Base-by-base conservation (phyloP, 2,888 invertebrate species). In the Cinara cedri region DNA sequence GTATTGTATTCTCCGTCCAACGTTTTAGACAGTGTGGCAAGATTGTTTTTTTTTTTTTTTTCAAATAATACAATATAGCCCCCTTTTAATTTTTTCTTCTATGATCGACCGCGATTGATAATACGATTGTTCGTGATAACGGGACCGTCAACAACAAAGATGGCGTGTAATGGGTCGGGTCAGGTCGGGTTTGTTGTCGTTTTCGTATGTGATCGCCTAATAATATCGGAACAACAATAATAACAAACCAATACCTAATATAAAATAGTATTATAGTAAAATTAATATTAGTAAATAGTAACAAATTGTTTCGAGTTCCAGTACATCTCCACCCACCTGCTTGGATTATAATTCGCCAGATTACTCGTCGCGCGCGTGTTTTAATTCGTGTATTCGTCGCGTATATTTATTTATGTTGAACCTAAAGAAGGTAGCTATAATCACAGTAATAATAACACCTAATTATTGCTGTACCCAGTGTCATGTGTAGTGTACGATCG, bases 121-220 rank as follows among this genome's bases (percentile, higher is more conserved):
- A 70, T 6, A 34, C 34, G 34, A 34, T 6, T 34, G 19, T n/a
- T n/a, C 1, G 9, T 24, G 60, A 62, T 26, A 26, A 60, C 46
- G 44, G 46, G 26, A 14, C 44, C 78, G 49, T 57, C 78, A 78
- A 78, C 66, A 68, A 68, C 60, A 78, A 78, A 78, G 34, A 78
- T 78, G 78, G 78, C 78, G 78, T 78, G 68, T 42, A 10, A 51
- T 44, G 60, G 78, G 60, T 70, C 60, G 78, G 78, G 60, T 70
- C 60, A 68, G 75, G 68, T 78, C 78, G 68, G 78, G 57, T 78
- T 78, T 78, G 78, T 78, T 78, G 78, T 70, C 60, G 57, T 78
- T n/a, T 34, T 57, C 55, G 66, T 19, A 34, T 19, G 49, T 34
- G 49, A 51, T 62, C 60, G 68, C 60, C 34, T 14, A 72, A 65